A percentile compares a stretch with the other conserved stretches of the same genome.
These are phyloP conservation scores for Stenoptilia bipunctidactyla DNA, from an alignment of 2,888 invertebrate genomes.

Conservation along the genomic window DNA sequence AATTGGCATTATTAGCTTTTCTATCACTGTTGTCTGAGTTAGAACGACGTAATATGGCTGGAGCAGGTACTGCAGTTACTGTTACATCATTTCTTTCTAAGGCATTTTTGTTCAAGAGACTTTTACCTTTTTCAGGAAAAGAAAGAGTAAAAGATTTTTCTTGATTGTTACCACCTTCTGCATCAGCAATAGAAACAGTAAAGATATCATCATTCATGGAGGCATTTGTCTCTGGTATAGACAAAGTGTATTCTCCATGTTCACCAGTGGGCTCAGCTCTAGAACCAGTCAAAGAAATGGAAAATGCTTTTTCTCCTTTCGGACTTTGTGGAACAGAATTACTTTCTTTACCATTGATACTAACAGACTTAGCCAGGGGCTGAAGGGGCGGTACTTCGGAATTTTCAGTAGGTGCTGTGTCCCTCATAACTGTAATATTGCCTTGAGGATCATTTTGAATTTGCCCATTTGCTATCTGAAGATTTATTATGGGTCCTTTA, in stretches of 20 bases:
- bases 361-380: constrained; percentile 37
- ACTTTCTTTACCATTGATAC: constrained; percentile 46
- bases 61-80: constrained; percentile 41
- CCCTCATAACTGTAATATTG: constrained; percentile 73
- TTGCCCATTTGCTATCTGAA: constrained; percentile 77
- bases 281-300: constrained; percentile 55
- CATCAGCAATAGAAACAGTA: constrained; percentile 64
- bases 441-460: constrained; percentile 73
- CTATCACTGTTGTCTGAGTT: constrained; percentile 61
- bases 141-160: constrained; percentile 57
- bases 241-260: constrained; percentile 60
- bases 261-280: constrained; percentile 63
- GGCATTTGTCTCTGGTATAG: constrained; percentile 64
- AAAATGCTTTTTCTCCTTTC: constrained; percentile 45
- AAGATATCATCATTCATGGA: constrained; percentile 63
- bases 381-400: constrained; percentile 57
- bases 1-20: constrained; percentile 38
- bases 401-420: constrained; percentile 30
- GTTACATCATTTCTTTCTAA: constrained; percentile 42
- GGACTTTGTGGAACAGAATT: constrained; percentile 31
- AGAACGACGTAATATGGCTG: constrained; percentile 58
- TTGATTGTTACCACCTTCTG: constrained; percentile 44
- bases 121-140: constrained; percentile 61
- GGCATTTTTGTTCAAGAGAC: constrained; percentile 46
- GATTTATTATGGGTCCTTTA: constrained; percentile 74